Base-by-base conservation (phyloP, 1,140 invertebrate species). In the Leptonema lineaticorne region DNA sequence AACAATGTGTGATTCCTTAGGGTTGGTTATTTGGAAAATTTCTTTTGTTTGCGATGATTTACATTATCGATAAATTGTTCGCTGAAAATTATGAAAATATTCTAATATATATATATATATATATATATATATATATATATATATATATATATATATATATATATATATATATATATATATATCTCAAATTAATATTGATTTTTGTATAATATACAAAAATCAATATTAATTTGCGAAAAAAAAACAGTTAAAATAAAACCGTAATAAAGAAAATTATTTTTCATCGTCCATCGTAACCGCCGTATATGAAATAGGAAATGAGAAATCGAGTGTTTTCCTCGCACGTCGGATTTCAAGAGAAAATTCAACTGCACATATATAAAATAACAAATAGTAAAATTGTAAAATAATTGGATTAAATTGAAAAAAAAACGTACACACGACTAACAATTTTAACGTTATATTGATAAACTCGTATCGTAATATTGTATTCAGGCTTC, bases 1-100 rank as follows among this genome's bases (percentile, higher is more conserved):
- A 59, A 59, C 57, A 59, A 59, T 59, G 18, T 29, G 28, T 59
- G 30, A 59, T 59, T 57, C 11, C 16, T 45, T 14, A 4, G 4
- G 37, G n/a, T 45, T 16, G 37, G 3, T 45, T 14, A n/a, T 4
- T 2, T n/a, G 14, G 37, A 45, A 45, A 45, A 45, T 45, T 45
- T n/a, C n/a, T n/a, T n/a, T n/a, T n/a, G n/a, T n/a, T n/a, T 6
- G 11, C 37, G 37, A 33, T 45, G 14, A 45, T 7, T 2, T 14
- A 45, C 37, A 14, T 45, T 45, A 7, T 33, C 30, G 30, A 6
- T 45, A 16, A n/a, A 45, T 45, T 4, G 11, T 33, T n/a, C 14
- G 37, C 2, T 6, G 4, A 14, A 16, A 3, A 45, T 45, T 3
- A 45, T 45, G 37, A n/a, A n/a, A n/a, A n/a, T n/a, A n/a, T n/a